phyloP scores from a whole-genome alignment of 2,888 invertebrate genomes.

The Euzetes globulus region DNA sequence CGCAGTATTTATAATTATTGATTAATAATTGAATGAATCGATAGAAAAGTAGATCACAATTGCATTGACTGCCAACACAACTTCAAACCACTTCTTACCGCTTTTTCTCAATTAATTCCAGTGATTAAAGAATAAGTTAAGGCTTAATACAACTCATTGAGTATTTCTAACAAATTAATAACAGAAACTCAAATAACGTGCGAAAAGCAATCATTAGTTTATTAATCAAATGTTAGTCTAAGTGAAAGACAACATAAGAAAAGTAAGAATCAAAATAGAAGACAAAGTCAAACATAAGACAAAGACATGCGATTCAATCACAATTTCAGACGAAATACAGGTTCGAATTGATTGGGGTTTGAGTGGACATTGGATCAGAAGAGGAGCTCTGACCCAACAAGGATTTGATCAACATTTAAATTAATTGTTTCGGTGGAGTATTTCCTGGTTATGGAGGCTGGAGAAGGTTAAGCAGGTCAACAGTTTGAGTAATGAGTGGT shows the following conservation, averaged over 20 bases:
- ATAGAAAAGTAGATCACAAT: background rate
- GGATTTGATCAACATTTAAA: constrained; percentile 15
- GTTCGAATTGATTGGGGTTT: background rate
- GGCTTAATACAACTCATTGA: too few species aligned
- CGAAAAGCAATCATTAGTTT: background rate
- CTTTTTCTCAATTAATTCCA: background rate
- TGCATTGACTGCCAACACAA: background rate
- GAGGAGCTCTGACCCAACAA: background rate
- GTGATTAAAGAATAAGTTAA: background rate
- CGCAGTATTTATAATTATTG: background rate
- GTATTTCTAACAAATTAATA: background rate
- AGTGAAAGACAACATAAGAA: background rate
- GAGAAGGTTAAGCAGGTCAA: background rate
- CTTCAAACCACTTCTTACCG: background rate
- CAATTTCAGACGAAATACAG: background rate
- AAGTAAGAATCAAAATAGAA: background rate
- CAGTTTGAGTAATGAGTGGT: too few species aligned
- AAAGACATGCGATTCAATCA: background rate
- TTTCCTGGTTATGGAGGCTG: constrained; percentile 6
- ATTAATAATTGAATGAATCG: too few species aligned
- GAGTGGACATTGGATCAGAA: background rate
- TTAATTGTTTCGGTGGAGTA: background rate
- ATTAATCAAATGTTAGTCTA: background rate
- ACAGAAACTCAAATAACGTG: constrained; percentile 3
- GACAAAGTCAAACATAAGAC: background rate